These are phyloP conservation scores for Nemapogon koenigi DNA, from an alignment of 2,888 invertebrate genomes.

Conservation along the genomic window DNA sequence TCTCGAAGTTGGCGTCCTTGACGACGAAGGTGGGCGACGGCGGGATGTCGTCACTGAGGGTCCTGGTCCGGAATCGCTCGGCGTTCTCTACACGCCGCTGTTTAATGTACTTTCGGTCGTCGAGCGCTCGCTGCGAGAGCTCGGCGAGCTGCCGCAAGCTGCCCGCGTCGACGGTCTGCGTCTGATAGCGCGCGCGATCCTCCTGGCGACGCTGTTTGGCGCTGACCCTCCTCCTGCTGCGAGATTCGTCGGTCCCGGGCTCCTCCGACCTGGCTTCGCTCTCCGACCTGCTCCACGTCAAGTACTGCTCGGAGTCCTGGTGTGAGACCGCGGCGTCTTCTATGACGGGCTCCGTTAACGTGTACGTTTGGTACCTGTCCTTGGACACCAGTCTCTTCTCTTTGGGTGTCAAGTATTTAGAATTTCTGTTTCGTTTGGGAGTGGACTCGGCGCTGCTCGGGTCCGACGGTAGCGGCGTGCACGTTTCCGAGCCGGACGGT, in stretches of 20 bases:
- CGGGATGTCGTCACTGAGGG: conserved; percentile 63
- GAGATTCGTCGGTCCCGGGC: conserved; percentile 35
- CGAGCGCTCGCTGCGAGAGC: conserved; percentile 21
- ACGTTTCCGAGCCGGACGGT: conserved; percentile 59
- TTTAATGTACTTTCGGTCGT: no score
- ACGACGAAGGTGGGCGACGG: conserved; percentile 58
- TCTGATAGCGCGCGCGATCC: conserved; percentile 74
- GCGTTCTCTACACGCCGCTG: conserved; percentile 70
- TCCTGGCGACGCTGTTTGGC: conserved; percentile 72
- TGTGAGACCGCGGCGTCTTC: conserved; percentile 30
- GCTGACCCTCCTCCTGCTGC: conserved; percentile 50
- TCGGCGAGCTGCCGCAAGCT: conserved; percentile 26
- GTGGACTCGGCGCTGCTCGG: conserved; percentile 79
- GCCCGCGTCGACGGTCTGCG: conserved; percentile 61
- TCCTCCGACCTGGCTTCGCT: conserved; percentile 43
- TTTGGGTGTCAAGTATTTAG: conserved; percentile 72
- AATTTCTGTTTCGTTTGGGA: conserved; percentile 67
- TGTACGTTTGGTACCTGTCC: conserved; percentile 84
- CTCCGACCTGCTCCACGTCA: conserved; percentile 53
- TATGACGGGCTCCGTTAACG: conserved; percentile 66
- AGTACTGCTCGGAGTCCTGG: conserved; percentile 35
- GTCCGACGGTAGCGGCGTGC: conserved; percentile 73
- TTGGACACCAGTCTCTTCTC: conserved; percentile 77
- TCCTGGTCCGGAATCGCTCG: conserved; percentile 77
- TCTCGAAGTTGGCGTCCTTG: conserved; percentile 49